Evolutionary conservation across 2,888 invertebrate genomes (phyloP).

Genomic region (Lutraria lutraria): DNA sequence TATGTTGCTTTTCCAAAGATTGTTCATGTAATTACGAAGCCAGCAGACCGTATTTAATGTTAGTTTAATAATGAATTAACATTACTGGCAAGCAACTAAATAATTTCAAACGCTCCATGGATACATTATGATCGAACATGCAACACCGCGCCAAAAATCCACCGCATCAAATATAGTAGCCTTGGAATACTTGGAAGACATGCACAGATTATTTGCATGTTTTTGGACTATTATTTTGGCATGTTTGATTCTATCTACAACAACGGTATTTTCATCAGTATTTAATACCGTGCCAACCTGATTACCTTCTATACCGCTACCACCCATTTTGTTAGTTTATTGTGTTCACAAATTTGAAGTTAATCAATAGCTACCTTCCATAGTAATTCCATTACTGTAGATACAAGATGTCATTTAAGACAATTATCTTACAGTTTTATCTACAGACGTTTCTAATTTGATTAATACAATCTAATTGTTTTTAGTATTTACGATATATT

Average conservation of each 20-base stretch:
- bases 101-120: not conserved
- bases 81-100: not conserved
- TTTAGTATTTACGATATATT: not conserved
- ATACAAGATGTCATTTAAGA: not conserved
- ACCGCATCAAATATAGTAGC: not conserved
- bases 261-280: not conserved
- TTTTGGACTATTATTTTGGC: not conserved
- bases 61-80: not conserved
- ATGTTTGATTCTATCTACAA: not conserved
- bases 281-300: not conserved
- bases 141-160: not conserved
- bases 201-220: constrained; percentile 4
- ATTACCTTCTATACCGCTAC: not conserved
- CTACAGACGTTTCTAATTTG: not conserved
- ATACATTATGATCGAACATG: not conserved
- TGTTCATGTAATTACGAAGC: not conserved
- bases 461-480: not conserved
- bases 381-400: not conserved
- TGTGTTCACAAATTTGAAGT: constrained; percentile 11
- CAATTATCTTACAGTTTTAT: not conserved
- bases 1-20: not conserved
- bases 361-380: not conserved
- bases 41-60: not conserved
- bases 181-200: not conserved
- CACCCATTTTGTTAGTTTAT: not conserved